Base-by-base conservation (phyloP, 2,113 vertebrate species). In the Channa argus region DNA sequence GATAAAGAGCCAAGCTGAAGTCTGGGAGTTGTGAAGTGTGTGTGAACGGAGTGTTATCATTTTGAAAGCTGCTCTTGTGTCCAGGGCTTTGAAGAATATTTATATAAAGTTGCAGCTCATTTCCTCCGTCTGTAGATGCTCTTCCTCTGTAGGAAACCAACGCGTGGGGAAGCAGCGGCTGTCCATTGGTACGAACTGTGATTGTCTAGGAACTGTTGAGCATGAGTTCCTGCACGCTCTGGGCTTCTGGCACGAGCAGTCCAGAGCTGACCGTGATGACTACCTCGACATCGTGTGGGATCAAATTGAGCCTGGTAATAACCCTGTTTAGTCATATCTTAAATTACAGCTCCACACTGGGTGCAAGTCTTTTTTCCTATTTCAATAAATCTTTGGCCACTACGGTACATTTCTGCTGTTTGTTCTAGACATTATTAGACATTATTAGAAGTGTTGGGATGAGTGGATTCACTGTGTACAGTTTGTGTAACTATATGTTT, bases 231-330 rank as follows among this genome's bases (percentile, higher is more conserved):
- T 98, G 39, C 96, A 97, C 0, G 95, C 96, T 0, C 89, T 98
- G 79, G 96, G 96, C 3, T 96, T 98, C 85, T 97, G 95, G 96
- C 97, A 98, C 0, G 96, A 98, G 84, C 96, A 98, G 76, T 98
- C 96, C 0, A 92, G 97, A 15, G 91, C 95, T 0, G 97, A 98
- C 69, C 88, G 96, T 1, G 95, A 97, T 0, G 96, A 97, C 77
- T 98, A 98, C 0, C 93, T 97, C 66, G 55, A 34, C 9, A 97
- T 97, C 2, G 46, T 95, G 3, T 95, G 95, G 96, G 92, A 96
- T 63, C 94, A 90, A 73, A 96, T 98, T 86, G 62, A 70, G 63
- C 0, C 84, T 8, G 96, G 97, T 97, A 93, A 75, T 5, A 37
- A 7, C 39, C 6, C 39, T 5, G 6, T 7, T 1, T 14, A 64